phyloP scores from a whole-genome alignment of 2,888 invertebrate species.

The Drosophila subsilvestris region DNA sequence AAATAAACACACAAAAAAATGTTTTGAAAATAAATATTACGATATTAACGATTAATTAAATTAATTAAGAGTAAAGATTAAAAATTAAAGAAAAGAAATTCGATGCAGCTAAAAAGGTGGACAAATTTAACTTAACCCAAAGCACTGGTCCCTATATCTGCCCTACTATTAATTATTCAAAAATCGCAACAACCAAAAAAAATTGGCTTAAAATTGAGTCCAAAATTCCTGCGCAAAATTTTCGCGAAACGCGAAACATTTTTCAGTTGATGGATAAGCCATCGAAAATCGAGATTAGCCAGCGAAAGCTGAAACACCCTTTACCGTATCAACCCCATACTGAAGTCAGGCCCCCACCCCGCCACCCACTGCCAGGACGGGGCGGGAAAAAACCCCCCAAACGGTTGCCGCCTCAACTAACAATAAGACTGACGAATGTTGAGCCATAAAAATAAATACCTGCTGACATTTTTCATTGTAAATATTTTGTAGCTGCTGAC shows the following conservation, averaged over 20 bases:
- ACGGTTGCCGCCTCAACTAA: slow-evolving; percentile 53
- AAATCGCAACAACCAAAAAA: no score
- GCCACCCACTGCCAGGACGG: background rate
- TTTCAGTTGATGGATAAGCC: slow-evolving; percentile 33
- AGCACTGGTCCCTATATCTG: no score
- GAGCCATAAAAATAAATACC: slow-evolving; percentile 79
- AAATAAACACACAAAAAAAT: no score
- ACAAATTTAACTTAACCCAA: no score
- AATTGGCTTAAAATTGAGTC: background rate
- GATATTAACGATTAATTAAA: no score
- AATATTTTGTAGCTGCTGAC: slow-evolving; percentile 78
- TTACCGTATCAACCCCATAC: background rate
- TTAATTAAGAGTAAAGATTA: no score
- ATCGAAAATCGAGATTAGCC: slow-evolving; percentile 28
- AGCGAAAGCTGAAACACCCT: slow-evolving; percentile 12
- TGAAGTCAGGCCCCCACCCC: no score
- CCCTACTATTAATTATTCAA: no score
- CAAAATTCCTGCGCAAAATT: background rate
- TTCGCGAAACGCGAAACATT: slow-evolving; percentile 1
- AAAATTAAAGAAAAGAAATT: no score
- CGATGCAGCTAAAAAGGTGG: no score
- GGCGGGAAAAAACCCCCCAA: background rate
- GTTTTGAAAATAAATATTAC: no score
- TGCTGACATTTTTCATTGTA: slow-evolving; percentile 81
- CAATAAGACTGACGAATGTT: slow-evolving; percentile 79